Conservation (phyloP, 2,113 vertebrate genomes). For the Cnemophilus loriae region DNA sequence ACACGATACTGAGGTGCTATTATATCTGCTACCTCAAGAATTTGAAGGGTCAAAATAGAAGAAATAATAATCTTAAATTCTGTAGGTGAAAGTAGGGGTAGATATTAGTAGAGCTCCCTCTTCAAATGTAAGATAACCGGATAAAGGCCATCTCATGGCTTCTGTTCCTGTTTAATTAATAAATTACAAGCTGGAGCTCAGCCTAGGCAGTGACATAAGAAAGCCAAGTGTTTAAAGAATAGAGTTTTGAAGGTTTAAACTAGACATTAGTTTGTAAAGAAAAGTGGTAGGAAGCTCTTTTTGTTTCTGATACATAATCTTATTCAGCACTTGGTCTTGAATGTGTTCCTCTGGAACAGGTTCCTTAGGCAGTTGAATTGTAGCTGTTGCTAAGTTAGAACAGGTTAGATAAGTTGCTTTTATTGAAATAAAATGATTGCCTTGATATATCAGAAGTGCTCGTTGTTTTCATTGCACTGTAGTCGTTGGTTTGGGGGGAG, state of each 20-base stretch:
- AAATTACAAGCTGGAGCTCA: neutral
- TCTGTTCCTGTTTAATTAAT: neutral
- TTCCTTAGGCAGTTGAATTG: neutral
- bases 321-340: neutral
- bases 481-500: no score
- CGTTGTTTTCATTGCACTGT: no score
- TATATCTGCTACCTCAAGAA: neutral
- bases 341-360: neutral
- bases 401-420: neutral
- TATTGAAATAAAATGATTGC: neutral
- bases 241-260: neutral
- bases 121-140: neutral
- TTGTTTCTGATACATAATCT: neutral
- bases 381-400: neutral
- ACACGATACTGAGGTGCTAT: neutral
- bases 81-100: neutral
- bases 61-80: neutral
- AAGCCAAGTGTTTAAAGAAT: neutral
- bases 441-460: no score
- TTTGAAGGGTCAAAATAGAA: neutral
- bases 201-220: no score
- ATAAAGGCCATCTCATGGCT: neutral
- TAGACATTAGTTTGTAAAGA: neutral
- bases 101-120: neutral
- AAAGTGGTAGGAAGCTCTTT: neutral